Conservation (phyloP, 2,797 vertebrate genomes). For the Acrossocheilus wenchowensis region DNA sequence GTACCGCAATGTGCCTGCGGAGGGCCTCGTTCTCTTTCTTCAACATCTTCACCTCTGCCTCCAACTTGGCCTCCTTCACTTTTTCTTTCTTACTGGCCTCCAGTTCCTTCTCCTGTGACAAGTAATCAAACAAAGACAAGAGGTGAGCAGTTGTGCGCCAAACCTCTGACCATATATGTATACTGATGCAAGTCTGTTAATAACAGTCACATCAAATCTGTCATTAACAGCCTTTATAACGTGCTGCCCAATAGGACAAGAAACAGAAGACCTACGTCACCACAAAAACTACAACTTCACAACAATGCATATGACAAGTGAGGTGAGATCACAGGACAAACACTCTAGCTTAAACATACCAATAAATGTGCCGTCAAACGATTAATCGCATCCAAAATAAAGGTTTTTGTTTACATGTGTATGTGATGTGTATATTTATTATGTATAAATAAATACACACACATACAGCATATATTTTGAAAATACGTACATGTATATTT, state of each 20-base stretch:
- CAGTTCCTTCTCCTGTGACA: conserved; percentile 88
- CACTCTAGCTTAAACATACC: background rate
- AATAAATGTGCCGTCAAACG: background rate
- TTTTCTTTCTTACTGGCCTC: conserved; percentile 94
- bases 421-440: too few relatives aligned
- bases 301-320: conserved; percentile 9
- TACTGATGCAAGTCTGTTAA: background rate
- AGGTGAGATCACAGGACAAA: conserved; percentile 12
- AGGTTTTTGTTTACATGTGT: too few relatives aligned
- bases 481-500: too few relatives aligned
- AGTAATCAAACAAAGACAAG: background rate
- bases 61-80: conserved; percentile 88
- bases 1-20: conserved; percentile 94
- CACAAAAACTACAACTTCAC: conserved; percentile 23
- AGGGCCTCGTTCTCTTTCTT: conserved; percentile 97
- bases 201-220: background rate
- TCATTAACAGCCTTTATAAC: background rate
- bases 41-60: conserved; percentile 88
- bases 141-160: background rate
- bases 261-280: background rate
- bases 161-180: background rate
- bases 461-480: too few relatives aligned
- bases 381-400: too few relatives aligned
- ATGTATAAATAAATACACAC: too few relatives aligned
- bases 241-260: background rate